These are phyloP conservation scores for Eupithecia abbreviata DNA, from an alignment of 2,888 invertebrate genomes.

Conservation along the genomic window DNA sequence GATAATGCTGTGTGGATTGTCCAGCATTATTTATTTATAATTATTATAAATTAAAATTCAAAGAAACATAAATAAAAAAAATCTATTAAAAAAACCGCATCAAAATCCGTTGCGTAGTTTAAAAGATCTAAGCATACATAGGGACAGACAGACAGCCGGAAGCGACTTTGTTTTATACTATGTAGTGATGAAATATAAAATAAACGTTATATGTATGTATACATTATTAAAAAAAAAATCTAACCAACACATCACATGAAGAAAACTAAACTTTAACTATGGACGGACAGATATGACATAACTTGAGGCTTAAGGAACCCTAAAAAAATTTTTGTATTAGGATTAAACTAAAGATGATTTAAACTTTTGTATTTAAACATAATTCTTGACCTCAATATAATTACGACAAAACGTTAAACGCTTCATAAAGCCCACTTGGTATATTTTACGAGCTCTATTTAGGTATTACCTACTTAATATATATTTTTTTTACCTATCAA, in stretches of 20 bases:
- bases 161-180: too few species aligned
- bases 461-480: not conserved
- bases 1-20: too few species aligned
- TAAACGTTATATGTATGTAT: too few species aligned
- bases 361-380: not conserved
- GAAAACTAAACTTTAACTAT: not conserved
- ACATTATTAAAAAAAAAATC: not conserved
- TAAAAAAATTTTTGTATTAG: not conserved
- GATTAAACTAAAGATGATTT: not conserved
- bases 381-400: slow-evolving; percentile 6
- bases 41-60: too few species aligned
- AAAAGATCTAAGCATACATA: too few species aligned
- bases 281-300: not conserved
- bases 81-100: too few species aligned
- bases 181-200: too few species aligned
- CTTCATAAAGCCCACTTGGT: not conserved
- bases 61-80: too few species aligned
- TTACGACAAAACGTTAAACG: slow-evolving; percentile 3
- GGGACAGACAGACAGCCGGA: too few species aligned
- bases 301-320: not conserved
- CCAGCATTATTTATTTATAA: too few species aligned
- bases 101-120: too few species aligned
- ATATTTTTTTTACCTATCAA: not conserved
- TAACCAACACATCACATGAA: not conserved
- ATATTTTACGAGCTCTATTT: not conserved